Evolutionary conservation across 1,140 invertebrate species (phyloP).

Genomic region (Orchestia grillus): DNA sequence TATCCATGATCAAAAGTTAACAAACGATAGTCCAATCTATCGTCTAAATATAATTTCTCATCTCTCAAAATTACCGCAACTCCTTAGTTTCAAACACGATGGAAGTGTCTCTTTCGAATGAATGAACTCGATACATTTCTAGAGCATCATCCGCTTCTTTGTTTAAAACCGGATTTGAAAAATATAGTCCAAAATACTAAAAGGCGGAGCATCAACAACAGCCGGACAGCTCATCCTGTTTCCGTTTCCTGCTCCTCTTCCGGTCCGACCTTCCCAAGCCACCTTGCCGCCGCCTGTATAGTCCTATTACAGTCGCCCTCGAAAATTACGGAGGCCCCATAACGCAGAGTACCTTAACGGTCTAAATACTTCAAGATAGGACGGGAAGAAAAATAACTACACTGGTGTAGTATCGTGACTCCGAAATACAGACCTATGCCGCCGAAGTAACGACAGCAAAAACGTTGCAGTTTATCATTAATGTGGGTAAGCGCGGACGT

Average conservation of each 20-base stretch:
- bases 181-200: not conserved
- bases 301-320: too few relatives aligned
- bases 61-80: not conserved
- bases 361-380: too few relatives aligned
- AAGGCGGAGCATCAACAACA: not conserved
- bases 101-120: not conserved
- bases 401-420: too few relatives aligned
- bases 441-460: too few relatives aligned
- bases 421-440: too few relatives aligned
- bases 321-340: too few relatives aligned
- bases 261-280: slow-evolving; percentile 16
- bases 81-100: not conserved
- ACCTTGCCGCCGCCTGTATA: too few relatives aligned
- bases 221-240: not conserved
- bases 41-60: not conserved
- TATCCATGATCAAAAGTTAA: not conserved
- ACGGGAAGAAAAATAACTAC: too few relatives aligned
- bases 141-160: not conserved
- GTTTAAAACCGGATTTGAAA: not conserved
- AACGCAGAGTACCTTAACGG: too few relatives aligned
- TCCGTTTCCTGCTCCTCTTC: slow-evolving; percentile 21
- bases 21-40: not conserved
- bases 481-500: too few relatives aligned
- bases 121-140: not conserved
- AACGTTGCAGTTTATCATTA: too few relatives aligned